These are phyloP conservation scores for Anguilla japonica DNA, from an alignment of 2,113 vertebrate genomes.

Conservation along the genomic window DNA sequence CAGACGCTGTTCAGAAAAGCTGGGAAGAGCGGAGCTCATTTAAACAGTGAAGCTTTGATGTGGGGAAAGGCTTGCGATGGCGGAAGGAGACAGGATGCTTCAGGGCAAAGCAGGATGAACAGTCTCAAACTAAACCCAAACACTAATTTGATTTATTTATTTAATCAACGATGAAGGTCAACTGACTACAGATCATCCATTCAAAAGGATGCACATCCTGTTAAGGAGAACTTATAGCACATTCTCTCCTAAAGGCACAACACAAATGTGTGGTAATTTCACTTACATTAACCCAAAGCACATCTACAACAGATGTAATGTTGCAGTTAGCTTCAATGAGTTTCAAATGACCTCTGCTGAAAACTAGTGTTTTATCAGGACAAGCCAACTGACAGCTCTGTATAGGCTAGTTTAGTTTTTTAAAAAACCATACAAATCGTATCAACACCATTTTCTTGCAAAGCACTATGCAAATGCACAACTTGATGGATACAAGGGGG, in stretches of 20 bases:
- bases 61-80: too few relatives aligned
- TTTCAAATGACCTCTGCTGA: neutral
- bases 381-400: too few relatives aligned
- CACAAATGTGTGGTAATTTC: neutral
- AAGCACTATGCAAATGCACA: too few relatives aligned
- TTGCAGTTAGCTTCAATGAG: too few relatives aligned
- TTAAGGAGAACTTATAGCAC: neutral
- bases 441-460: neutral
- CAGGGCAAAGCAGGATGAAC: too few relatives aligned
- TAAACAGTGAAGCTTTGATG: too few relatives aligned
- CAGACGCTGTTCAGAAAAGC: too few relatives aligned
- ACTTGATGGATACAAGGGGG: too few relatives aligned
- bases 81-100: too few relatives aligned
- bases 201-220: neutral
- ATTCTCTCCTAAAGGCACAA: neutral
- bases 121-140: too few relatives aligned
- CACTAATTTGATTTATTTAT: constrained; percentile 6
- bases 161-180: neutral
- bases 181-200: neutral
- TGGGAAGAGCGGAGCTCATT: too few relatives aligned
- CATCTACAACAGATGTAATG: neutral
- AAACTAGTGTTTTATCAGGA: neutral
- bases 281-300: neutral
- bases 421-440: neutral
- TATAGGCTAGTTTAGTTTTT: neutral